Conservation (phyloP, 2,113 vertebrate genomes). For the Corvus cornix region DNA sequence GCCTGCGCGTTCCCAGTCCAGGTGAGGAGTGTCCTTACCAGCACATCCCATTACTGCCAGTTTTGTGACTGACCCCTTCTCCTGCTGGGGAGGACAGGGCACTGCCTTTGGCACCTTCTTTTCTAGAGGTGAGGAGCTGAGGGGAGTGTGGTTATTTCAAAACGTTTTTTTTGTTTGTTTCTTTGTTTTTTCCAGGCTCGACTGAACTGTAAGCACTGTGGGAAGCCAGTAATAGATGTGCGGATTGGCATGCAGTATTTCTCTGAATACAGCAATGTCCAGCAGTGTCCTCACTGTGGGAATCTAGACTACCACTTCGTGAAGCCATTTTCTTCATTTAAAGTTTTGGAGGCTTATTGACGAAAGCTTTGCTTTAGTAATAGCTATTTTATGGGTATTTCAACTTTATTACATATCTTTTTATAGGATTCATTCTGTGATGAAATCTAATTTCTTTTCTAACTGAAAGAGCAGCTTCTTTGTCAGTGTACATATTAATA, state of each 20-base stretch:
- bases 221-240: slow-evolving; percentile 97
- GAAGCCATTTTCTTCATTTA: slow-evolving; percentile 99
- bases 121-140: background rate
- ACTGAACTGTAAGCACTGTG: slow-evolving; percentile 99
- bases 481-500: slow-evolving; percentile 72
- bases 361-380: slow-evolving; percentile 90
- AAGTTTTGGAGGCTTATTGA: slow-evolving; percentile 99
- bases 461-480: slow-evolving; percentile 75
- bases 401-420: slow-evolving; percentile 85
- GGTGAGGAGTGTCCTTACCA: background rate
- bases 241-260: slow-evolving; percentile 99
- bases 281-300: slow-evolving; percentile 98
- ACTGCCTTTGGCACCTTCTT: background rate
- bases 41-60: background rate
- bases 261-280: slow-evolving; percentile 99
- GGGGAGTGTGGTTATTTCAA: background rate
- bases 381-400: slow-evolving; percentile 86
- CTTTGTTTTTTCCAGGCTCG: slow-evolving; percentile 81
- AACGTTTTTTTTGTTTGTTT: background rate
- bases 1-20: fast-evolving
- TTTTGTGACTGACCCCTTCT: background rate
- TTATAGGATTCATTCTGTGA: slow-evolving; percentile 81
- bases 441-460: slow-evolving; percentile 77
- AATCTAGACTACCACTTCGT: slow-evolving; percentile 99
- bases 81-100: background rate